Conservation (phyloP, 2,797 vertebrate species). For the Limnodromus scolopaceus region DNA sequence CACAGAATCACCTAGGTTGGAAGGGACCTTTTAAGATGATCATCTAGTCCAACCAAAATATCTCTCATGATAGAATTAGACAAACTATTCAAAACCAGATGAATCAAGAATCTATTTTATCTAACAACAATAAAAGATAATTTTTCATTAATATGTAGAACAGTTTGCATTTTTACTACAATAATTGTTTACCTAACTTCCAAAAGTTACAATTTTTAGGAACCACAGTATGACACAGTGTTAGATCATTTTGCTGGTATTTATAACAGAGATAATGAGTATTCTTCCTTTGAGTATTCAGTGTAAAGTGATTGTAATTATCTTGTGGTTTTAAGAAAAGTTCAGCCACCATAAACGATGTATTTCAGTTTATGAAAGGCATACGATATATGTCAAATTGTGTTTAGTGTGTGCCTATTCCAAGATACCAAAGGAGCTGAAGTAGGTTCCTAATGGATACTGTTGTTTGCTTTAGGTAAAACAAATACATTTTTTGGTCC, state of each 20-base stretch:
- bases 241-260: neutral
- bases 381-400: constrained; percentile 39
- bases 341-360: neutral
- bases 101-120: neutral
- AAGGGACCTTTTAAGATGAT: too few relatives aligned
- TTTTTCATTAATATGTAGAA: neutral
- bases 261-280: neutral
- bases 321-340: neutral
- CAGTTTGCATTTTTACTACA: neutral
- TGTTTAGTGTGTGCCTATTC: constrained; percentile 75
- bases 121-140: neutral
- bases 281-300: neutral
- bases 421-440: constrained; percentile 76
- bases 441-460: constrained; percentile 72
- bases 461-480: constrained; percentile 80
- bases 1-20: too few relatives aligned
- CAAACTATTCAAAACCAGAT: neutral
- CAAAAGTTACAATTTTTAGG: neutral
- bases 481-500: constrained; percentile 72
- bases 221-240: neutral
- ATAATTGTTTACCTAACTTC: neutral
- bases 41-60: too few relatives aligned
- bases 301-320: neutral
- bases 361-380: constrained; percentile 38
- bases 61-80: neutral